Conservation (phyloP, 2,797 vertebrate species). For the Merluccius polli region DNA sequence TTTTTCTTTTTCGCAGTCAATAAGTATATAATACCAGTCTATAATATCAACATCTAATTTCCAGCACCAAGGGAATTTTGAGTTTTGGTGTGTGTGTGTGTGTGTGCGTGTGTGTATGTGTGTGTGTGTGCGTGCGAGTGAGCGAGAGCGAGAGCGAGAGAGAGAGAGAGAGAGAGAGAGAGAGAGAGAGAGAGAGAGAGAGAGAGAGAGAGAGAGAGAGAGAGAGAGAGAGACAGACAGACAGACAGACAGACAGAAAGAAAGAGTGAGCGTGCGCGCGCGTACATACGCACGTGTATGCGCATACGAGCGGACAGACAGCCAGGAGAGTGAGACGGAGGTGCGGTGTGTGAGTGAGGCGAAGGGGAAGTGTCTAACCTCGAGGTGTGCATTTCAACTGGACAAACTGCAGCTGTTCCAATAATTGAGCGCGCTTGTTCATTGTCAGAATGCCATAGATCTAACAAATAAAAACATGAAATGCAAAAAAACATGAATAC, state of each 20-base stretch:
- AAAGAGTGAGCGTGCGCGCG: background rate
- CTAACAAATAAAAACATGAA: slow-evolving; percentile 80
- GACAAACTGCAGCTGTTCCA: slow-evolving; percentile 84
- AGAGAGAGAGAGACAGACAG: background rate
- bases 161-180: background rate
- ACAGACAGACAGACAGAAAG: background rate
- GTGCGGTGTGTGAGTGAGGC: slow-evolving; percentile 60
- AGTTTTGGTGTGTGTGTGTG: background rate
- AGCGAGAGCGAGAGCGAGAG: slow-evolving; percentile 2
- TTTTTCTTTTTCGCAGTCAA: background rate
- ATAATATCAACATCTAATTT: background rate
- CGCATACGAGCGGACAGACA: slow-evolving; percentile 62
- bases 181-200: background rate
- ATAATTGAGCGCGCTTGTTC: slow-evolving; percentile 81
- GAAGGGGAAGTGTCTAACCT: slow-evolving; percentile 77
- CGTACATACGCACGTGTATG: slow-evolving; percentile 19
- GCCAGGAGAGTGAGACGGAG: slow-evolving; percentile 58
- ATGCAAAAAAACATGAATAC: slow-evolving; percentile 69
- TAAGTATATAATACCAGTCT: background rate
- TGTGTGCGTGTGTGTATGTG: slow-evolving; percentile 31
- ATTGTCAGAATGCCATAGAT: slow-evolving; percentile 86
- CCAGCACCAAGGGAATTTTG: background rate
- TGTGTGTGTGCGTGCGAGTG: slow-evolving; percentile 24
- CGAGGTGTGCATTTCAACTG: slow-evolving; percentile 83
- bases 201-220: background rate